Conservation (phyloP, 2,888 invertebrate species). For the Erannis defoliaria region DNA sequence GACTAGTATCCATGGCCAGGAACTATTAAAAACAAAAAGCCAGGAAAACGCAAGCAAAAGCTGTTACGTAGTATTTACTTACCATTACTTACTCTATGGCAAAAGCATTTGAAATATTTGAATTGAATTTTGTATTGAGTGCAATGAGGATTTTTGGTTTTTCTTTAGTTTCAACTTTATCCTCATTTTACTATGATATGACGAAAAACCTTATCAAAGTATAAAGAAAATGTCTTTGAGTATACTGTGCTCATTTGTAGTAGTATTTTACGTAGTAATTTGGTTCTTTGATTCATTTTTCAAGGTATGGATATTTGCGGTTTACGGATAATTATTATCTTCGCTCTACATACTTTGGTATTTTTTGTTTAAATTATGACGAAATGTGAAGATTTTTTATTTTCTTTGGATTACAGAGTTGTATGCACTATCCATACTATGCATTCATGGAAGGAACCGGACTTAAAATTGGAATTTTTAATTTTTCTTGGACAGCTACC, state of each 20-base stretch:
- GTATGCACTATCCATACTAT: slow-evolving; percentile 93
- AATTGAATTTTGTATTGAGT: not conserved
- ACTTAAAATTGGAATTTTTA: slow-evolving; percentile 89
- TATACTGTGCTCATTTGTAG: slow-evolving; percentile 87
- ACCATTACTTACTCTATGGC: too few species aligned
- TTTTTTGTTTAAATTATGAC: not conserved
- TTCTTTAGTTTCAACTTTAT: too few species aligned
- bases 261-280: slow-evolving; percentile 89
- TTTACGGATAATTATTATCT: too few species aligned
- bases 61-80: too few species aligned
- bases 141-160: not conserved
- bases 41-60: too few species aligned
- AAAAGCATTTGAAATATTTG: too few species aligned
- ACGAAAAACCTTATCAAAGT: not conserved
- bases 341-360: too few species aligned
- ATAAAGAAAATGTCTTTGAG: slow-evolving; percentile 87
- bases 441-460: slow-evolving; percentile 92
- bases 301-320: slow-evolving; percentile 84
- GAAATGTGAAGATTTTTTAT: slow-evolving; percentile 3
- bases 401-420: slow-evolving; percentile 88
- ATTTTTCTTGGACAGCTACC: slow-evolving; percentile 92
- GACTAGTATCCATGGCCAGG: too few species aligned
- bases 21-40: too few species aligned
- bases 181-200: too few species aligned
- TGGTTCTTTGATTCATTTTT: slow-evolving; percentile 94